Conservation (phyloP, 92 coral and sea anemone species). For the Blastomussa wellsi region DNA sequence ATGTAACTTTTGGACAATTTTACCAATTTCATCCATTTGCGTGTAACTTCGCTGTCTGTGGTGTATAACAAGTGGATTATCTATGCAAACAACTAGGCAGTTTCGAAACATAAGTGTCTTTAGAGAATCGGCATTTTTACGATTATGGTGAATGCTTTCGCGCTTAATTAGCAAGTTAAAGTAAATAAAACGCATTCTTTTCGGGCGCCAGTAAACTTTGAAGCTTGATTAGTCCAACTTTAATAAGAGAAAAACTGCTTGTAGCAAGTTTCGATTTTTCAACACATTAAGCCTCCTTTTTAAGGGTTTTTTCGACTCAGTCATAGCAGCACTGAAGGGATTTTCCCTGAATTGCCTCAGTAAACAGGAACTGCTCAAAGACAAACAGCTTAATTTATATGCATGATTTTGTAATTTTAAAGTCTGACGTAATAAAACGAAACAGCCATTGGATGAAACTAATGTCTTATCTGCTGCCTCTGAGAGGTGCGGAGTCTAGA, state of each 20-base stretch:
- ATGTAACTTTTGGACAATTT: not conserved
- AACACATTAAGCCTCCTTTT: not conserved
- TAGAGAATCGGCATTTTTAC: not conserved
- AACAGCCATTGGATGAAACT: not conserved
- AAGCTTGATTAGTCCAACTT: not conserved
- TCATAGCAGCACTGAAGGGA: not conserved
- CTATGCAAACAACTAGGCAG: not conserved
- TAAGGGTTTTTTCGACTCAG: no score
- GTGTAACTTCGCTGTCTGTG: not conserved
- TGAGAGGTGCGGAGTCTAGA: not conserved
- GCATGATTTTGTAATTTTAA: not conserved
- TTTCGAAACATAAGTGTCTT: not conserved
- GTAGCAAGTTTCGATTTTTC: not conserved
- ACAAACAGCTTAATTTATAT: not conserved
- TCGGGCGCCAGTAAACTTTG: not conserved
- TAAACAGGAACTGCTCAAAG: conserved; percentile 32
- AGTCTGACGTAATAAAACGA: not conserved
- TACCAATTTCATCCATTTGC: not conserved
- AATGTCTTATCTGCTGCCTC: not conserved
- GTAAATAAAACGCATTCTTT: not conserved
- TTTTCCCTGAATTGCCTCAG: conserved; percentile 13
- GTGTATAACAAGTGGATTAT: not conserved
- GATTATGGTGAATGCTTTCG: not conserved
- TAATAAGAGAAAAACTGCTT: not conserved
- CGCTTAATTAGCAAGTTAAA: not conserved